Conservation (phyloP, 2,888 invertebrate species). For the Chironomus riparius region DNA sequence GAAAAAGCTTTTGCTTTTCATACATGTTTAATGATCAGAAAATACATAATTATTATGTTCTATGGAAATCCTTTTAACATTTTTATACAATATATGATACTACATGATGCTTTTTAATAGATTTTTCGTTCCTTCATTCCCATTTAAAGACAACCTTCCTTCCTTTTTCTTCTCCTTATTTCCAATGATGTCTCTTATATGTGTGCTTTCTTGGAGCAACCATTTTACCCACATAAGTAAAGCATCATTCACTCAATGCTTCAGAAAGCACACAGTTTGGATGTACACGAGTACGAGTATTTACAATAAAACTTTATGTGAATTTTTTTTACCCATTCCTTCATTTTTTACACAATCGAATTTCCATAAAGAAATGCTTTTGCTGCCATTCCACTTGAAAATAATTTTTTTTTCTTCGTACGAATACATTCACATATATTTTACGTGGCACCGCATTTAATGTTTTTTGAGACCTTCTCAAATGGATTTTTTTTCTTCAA, state of each 20-base stretch:
- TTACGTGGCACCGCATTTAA: background rate
- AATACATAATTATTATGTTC: constrained; percentile 18
- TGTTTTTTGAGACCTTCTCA: background rate
- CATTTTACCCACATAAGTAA: background rate
- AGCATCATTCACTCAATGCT: background rate
- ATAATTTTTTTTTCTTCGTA: background rate
- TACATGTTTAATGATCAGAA: constrained; percentile 14
- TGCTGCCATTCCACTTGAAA: background rate
- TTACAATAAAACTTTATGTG: constrained; percentile 22
- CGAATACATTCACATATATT: background rate
- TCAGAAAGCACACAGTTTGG: background rate
- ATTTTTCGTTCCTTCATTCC: background rate
- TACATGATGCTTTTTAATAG: constrained; percentile 8
- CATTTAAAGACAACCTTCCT: background rate
- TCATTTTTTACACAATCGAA: constrained; percentile 9
- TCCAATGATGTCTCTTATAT: too few relatives aligned
- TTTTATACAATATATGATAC: background rate
- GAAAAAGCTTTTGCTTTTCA: background rate
- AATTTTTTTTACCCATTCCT: background rate
- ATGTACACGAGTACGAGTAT: background rate
- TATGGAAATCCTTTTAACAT: constrained; percentile 12
- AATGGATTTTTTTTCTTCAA: background rate
- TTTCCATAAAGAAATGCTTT: constrained; percentile 22
- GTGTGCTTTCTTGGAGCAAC: too few relatives aligned
- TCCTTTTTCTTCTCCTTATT: too few relatives aligned